Conservation (phyloP, 2,888 invertebrate genomes). For the Drosophila pseudotalamancana region DNA sequence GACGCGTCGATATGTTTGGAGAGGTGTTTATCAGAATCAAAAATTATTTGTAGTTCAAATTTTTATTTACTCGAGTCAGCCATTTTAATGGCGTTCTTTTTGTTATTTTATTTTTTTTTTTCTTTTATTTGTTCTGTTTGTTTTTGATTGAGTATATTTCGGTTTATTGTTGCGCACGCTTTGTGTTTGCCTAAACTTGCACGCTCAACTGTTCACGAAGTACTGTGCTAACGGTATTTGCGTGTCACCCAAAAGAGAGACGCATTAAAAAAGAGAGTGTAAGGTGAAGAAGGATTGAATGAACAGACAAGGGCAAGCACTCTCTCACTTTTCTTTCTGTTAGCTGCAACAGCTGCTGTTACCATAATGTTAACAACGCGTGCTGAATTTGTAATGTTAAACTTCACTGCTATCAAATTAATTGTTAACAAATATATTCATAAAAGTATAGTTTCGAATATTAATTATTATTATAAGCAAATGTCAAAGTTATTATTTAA, state of each 20-base stretch:
- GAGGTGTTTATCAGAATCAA: slow-evolving; percentile 6
- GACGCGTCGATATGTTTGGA: slow-evolving; percentile 18
- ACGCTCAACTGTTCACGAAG: slow-evolving; percentile 77
- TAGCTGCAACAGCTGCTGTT: slow-evolving; percentile 24
- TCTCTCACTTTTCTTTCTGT: slow-evolving; percentile 3
- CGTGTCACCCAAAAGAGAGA: slow-evolving; percentile 39
- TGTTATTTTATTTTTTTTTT: background rate
- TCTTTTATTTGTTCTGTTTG: slow-evolving; percentile 23
- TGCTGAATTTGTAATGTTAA: background rate
- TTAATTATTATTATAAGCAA: too few species aligned
- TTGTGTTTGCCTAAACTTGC: slow-evolving; percentile 52
- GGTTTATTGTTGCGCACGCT: slow-evolving; percentile 26
- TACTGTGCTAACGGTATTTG: slow-evolving; percentile 77
- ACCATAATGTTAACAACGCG: background rate
- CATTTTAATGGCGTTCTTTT: slow-evolving; percentile 44
- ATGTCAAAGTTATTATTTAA: too few species aligned
- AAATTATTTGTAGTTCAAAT: background rate
- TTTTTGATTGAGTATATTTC: slow-evolving; percentile 19
- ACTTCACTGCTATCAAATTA: background rate
- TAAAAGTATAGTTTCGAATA: background rate
- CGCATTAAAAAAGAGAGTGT: slow-evolving; percentile 9
- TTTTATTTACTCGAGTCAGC: slow-evolving; percentile 22
- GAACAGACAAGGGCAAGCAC: slow-evolving; percentile 27
- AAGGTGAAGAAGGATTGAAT: slow-evolving; percentile 11
- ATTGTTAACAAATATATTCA: background rate